Percentiles rank a stretch among this genome's conserved stretches.
phyloP scores from a whole-genome alignment of 2,113 vertebrate genomes.

The Menidia beryllina region DNA sequence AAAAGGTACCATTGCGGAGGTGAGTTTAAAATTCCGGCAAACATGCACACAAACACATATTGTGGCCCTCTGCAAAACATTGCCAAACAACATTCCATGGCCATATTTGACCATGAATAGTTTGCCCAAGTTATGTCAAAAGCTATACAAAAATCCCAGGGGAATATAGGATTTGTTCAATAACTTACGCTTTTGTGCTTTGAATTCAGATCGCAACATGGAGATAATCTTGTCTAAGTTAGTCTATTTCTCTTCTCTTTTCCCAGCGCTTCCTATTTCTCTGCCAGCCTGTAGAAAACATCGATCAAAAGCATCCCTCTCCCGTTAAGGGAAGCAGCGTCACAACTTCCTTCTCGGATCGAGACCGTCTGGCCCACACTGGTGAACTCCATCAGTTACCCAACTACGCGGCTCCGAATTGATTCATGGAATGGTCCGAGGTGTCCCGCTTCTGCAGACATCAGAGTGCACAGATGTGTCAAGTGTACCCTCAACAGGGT shows the following conservation, averaged over 20 bases:
- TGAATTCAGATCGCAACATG: no score
- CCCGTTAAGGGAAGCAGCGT: not conserved
- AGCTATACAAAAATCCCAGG: no score
- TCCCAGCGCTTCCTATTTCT: conserved; percentile 59
- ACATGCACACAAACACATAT: no score
- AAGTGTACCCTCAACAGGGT: not conserved
- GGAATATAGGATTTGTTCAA: no score
- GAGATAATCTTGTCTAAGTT: no score
- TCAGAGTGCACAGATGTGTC: not conserved
- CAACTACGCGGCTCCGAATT: not conserved
- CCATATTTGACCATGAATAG: no score
- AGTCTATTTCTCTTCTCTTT: not conserved
- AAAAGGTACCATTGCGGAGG: conserved; percentile 65
- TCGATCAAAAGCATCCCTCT: conserved; percentile 7
- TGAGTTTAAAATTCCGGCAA: no score
- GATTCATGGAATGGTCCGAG: not conserved
- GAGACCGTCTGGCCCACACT: conserved; percentile 17
- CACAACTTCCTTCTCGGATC: conserved; percentile 3
- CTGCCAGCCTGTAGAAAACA: conserved; percentile 53
- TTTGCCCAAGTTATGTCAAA: no score
- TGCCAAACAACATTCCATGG: no score
- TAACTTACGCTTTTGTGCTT: no score
- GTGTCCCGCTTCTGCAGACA: not conserved
- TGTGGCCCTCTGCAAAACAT: no score
- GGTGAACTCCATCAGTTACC: not conserved